Conservation (phyloP, 2,797 vertebrate genomes). For the Babyrousa celebensis region DNA sequence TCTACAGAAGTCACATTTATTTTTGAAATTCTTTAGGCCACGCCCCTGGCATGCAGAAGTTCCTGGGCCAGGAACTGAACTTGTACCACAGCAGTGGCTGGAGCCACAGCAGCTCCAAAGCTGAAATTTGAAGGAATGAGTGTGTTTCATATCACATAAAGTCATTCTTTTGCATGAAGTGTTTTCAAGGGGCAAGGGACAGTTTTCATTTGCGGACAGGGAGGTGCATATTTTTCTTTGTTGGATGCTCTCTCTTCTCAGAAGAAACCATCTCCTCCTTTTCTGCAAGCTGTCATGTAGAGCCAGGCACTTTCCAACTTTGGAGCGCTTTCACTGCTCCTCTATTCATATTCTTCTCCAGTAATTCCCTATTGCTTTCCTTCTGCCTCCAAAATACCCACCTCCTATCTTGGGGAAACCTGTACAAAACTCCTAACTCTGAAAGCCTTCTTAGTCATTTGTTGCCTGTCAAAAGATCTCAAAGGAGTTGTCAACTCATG, state of each 20-base stretch:
- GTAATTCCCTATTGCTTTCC: neutral
- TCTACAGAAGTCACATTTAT: conserved; percentile 8
- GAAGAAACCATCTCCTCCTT: neutral
- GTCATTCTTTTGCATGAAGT: neutral
- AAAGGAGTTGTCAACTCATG: neutral
- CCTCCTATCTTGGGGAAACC: neutral
- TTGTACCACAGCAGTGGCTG: too few species aligned
- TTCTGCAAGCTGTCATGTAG: neutral
- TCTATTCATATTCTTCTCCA: neutral
- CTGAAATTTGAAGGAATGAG: neutral
- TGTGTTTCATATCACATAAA: neutral
- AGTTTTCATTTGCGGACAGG: neutral
- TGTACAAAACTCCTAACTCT: neutral
- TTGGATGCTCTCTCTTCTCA: neutral
- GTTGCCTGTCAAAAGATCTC: neutral
- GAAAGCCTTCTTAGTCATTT: neutral
- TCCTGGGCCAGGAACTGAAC: too few species aligned
- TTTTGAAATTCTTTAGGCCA: conserved; percentile 3
- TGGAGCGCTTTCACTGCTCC: neutral
- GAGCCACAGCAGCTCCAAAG: too few species aligned
- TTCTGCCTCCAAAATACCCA: neutral
- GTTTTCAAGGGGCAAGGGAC: neutral
- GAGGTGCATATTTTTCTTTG: neutral
- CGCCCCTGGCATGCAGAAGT: too few species aligned
- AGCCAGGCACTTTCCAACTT: neutral